phyloP scores from a whole-genome alignment of 53 echinoderm and acorn worm genomes.

The Hippasteria phrygiana region DNA sequence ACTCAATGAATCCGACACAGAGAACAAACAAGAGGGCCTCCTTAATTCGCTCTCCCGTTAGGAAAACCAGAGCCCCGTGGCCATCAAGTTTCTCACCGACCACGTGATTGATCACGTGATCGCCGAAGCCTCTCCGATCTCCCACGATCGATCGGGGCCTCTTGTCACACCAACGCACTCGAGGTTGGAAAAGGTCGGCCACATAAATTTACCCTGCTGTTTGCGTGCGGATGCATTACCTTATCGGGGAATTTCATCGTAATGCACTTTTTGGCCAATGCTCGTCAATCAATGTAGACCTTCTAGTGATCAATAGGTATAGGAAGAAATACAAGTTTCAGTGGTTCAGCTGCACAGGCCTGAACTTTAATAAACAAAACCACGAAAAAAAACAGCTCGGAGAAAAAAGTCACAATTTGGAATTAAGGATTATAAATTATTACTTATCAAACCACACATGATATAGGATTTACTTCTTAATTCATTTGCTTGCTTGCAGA shows the following conservation, averaged over 20 bases:
- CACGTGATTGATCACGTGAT: slow-evolving; percentile 33
- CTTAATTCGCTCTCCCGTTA: slow-evolving; percentile 17
- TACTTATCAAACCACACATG: too few relatives aligned
- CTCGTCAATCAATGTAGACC: too few relatives aligned
- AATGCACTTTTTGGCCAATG: too few relatives aligned
- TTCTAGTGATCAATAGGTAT: too few relatives aligned
- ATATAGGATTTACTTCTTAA: too few relatives aligned
- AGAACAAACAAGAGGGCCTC: slow-evolving; percentile 30
- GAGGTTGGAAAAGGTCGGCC: slow-evolving; percentile 1
- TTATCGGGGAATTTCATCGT: not conserved
- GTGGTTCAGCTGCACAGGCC: too few relatives aligned
- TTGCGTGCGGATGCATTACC: not conserved
- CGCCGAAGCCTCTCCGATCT: slow-evolving; percentile 30
- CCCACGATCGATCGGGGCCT: not conserved
- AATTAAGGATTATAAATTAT: too few relatives aligned
- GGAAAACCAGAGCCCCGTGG: not conserved
- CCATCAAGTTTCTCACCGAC: not conserved
- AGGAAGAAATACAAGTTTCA: too few relatives aligned
- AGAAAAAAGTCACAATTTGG: too few relatives aligned
- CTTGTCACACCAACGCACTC: not conserved
- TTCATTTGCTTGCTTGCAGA: too few relatives aligned
- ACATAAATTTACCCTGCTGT: not conserved
- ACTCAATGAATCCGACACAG: not conserved
- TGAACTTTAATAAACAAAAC: too few relatives aligned
- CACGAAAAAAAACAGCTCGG: too few relatives aligned